These are phyloP conservation scores for Pogonognathellus flavescens DNA, from an alignment of 1,140 invertebrate species.

Conservation along the genomic window DNA sequence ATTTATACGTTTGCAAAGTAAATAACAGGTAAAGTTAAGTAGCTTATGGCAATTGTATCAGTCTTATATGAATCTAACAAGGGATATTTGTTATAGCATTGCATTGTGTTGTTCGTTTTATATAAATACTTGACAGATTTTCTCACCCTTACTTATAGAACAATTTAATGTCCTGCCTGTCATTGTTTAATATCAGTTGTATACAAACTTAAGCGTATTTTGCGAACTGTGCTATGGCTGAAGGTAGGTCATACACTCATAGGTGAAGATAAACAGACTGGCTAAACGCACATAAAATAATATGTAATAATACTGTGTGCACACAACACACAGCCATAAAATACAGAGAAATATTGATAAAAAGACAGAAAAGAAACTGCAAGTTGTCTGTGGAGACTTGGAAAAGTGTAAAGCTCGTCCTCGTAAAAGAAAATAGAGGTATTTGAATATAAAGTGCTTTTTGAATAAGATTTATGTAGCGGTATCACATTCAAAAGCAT, in stretches of 20 bases:
- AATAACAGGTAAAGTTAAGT: background rate
- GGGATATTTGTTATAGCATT: background rate
- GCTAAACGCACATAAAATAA: no score
- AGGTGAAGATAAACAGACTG: no score
- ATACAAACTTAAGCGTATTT: no score
- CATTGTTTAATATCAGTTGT: no score
- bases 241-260: no score
- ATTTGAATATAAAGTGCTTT: no score
- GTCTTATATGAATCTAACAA: background rate
- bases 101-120: background rate
- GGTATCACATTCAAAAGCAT: no score
- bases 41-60: background rate
- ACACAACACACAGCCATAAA: background rate
- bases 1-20: background rate
- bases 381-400: background rate
- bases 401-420: background rate
- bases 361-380: background rate
- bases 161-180: no score
- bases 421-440: no score
- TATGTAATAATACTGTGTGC: background rate
- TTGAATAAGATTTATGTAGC: no score
- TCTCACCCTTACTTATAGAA: constrained; percentile 9
- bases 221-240: no score
- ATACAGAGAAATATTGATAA: background rate
- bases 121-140: background rate